Base-by-base conservation (phyloP, 2,888 invertebrate species). In the Phrixothrix hirtus region DNA sequence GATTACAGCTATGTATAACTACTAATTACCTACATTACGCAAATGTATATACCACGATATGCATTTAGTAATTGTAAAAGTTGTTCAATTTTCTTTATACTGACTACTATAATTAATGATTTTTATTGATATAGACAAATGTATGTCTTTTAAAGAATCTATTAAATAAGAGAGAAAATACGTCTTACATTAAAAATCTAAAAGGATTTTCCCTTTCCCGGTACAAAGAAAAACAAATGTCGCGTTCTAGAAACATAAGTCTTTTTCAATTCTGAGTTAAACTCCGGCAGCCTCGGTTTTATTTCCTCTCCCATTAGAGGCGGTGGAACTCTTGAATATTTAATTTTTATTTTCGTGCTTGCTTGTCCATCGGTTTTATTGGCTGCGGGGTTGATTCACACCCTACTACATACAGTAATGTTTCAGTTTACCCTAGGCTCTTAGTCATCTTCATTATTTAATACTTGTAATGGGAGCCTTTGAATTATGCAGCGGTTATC, bases 281-380 rank as follows among this genome's bases (percentile, higher is more conserved):
- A 48, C 45, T 55, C 45, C 41, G 35, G 39, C 54, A 55, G 54
- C 47, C 54, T 48, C 49, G 49, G 54, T 49, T 54, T 54, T 55
- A 55, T 55, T 48, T 55, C 54, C 43, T 49, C 54, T 55, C 52
- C 58, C 55, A 55, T 58, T 58, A 58, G 56, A 47, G 42, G 51
- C 56, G 57, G 55, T 51, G 43, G 58, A 55, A 59, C 55, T 63
- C 35, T 55, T 65, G 61, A 65, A 65, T 65, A 59, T 65, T 65
- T 65, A 63, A 65, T 65, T 65, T 65, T 60, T 65, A 65, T 60
- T 64, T 60, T 58, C 61, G 49, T 45, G 61, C 55, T 45, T 52
- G 56, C 58, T 58, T 60, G 63, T 64, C 62, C 63, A 65, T 65
- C 62, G 63, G 62, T 63, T 65, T 65, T 65, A 65, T 65, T 59